Evolutionary conservation across 2,797 vertebrate genomes (phyloP).

Genomic region (Acanthopagrus latus): DNA sequence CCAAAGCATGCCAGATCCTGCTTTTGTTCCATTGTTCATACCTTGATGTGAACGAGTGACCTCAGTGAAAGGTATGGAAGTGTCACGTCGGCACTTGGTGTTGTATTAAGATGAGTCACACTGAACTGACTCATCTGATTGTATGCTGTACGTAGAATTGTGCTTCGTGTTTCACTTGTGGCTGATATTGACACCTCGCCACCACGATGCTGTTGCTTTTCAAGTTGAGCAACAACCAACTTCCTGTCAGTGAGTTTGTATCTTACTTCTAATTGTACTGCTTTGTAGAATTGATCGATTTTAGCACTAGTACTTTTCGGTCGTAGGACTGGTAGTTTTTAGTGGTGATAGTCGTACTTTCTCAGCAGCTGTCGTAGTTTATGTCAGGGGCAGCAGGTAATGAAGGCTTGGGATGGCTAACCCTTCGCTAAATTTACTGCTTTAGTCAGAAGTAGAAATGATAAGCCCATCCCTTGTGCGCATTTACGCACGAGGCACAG

Average conservation of each 20-base stretch:
- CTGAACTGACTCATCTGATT: not conserved
- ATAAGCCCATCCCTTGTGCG: no score
- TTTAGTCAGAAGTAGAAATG: no score
- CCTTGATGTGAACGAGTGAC: not conserved
- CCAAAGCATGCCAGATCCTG: slow-evolving; percentile 25
- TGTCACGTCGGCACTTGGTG: not conserved
- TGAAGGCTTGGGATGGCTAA: no score
- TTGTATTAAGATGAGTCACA: not conserved
- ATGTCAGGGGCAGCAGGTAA: no score
- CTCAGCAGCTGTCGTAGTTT: no score
- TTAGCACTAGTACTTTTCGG: not conserved
- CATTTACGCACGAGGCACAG: no score
- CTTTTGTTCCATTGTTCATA: slow-evolving; percentile 23
- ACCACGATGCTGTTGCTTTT: not conserved
- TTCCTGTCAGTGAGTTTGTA: not conserved
- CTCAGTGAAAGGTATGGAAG: not conserved
- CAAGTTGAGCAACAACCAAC: not conserved
- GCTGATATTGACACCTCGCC: not conserved
- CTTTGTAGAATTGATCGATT: no score
- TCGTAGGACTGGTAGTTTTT: not conserved
- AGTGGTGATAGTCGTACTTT: no score
- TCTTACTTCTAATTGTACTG: not conserved
- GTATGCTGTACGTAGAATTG: not conserved
- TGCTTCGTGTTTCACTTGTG: not conserved
- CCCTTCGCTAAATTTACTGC: no score